A percentile compares a stretch with the other conserved stretches of the same genome.
phyloP scores from a whole-genome alignment of 2,888 invertebrate species.

The Dromius quadrimaculatus region DNA sequence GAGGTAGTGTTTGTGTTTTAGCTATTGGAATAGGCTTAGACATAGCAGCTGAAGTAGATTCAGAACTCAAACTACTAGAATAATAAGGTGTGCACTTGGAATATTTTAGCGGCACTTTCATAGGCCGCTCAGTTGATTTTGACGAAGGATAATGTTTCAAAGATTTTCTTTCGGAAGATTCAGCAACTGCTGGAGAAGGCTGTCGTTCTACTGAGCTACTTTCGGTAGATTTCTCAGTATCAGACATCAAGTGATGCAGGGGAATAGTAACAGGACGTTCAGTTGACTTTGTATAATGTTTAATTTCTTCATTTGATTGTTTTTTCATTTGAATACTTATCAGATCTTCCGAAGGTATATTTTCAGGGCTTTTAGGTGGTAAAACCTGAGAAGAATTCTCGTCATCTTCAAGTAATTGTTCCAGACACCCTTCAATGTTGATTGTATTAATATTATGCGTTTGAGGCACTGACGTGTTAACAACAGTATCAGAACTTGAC shows the following conservation, averaged over 20 bases:
- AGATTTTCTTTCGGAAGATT: slow-evolving; percentile 16
- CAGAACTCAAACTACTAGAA: slow-evolving; percentile 80
- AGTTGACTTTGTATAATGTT: slow-evolving; percentile 67
- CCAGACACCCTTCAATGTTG: slow-evolving; percentile 63
- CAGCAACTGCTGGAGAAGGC: slow-evolving; percentile 23
- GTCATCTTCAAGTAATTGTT: slow-evolving; percentile 60
- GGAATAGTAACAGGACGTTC: slow-evolving; percentile 70
- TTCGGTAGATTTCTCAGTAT: slow-evolving; percentile 67
- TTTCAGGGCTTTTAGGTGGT: slow-evolving; percentile 62
- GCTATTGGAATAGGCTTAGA: slow-evolving; percentile 72
- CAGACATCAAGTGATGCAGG: slow-evolving; percentile 66
- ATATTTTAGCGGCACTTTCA: slow-evolving; percentile 69
- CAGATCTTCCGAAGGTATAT: slow-evolving; percentile 64
- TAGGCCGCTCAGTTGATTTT: slow-evolving; percentile 64
- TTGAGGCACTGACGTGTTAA: slow-evolving; percentile 77
- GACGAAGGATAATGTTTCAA: slow-evolving; percentile 59
- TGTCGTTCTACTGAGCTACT: slow-evolving; percentile 68
- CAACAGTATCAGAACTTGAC: slow-evolving; percentile 79
- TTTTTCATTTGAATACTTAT: slow-evolving; percentile 58
- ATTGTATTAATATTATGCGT: slow-evolving; percentile 61
- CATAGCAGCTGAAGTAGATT: slow-evolving; percentile 78
- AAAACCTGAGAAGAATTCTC: slow-evolving; percentile 50
- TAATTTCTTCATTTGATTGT: slow-evolving; percentile 56
- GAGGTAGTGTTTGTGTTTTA: slow-evolving; percentile 69
- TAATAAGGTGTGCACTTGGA: slow-evolving; percentile 81